A percentile compares a stretch with the other conserved stretches of the same genome.
Conservation (phyloP, 2,113 vertebrate genomes). For the Chrysochloris asiatica region DNA sequence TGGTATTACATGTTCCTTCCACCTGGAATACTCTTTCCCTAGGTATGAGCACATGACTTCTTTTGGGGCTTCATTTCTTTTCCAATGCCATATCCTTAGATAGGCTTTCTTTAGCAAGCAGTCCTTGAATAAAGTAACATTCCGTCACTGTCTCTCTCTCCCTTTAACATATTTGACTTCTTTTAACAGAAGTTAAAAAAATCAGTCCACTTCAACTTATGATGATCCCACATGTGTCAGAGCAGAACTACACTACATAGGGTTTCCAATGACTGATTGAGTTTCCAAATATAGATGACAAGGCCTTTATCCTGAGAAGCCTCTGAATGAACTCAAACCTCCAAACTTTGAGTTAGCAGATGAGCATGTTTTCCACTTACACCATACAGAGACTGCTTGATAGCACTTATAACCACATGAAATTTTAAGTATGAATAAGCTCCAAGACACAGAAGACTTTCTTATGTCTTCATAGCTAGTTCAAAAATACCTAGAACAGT, state of each 20-base stretch:
- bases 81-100: not conserved
- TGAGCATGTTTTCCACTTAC: not conserved
- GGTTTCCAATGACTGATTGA: not conserved
- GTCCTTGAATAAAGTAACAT: not conserved
- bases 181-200: not conserved
- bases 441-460: not conserved
- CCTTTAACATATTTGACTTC: too few species aligned
- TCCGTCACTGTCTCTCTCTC: rapidly evolving
- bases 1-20: too few species aligned
- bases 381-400: not conserved
- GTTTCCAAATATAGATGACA: not conserved
- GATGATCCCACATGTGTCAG: not conserved
- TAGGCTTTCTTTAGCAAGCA: not conserved
- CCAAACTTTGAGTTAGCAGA: not conserved
- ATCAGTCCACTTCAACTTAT: not conserved
- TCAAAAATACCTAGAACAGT: too few species aligned
- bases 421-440: not conserved
- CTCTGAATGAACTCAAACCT: not conserved
- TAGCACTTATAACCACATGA: not conserved
- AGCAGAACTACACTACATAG: not conserved
- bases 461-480: too few species aligned
- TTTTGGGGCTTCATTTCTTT: too few species aligned
- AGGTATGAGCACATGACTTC: too few species aligned
- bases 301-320: not conserved
- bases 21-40: not conserved